Conservation (phyloP, 2,888 invertebrate genomes). For the Hyposoter didymator region DNA sequence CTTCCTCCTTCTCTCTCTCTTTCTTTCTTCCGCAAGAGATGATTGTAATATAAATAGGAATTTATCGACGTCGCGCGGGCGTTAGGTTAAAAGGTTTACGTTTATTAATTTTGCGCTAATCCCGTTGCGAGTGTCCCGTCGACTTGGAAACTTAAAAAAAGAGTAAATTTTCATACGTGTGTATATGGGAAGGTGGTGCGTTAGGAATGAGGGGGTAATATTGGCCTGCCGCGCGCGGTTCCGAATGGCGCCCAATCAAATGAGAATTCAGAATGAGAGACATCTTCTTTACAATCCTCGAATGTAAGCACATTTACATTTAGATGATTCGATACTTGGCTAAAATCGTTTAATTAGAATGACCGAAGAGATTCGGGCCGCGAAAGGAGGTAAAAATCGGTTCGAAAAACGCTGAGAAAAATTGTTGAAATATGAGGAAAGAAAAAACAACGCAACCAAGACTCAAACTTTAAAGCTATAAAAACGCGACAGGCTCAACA, state of each 20-base stretch:
- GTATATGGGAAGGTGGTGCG: background rate
- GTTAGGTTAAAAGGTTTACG: constrained; percentile 82
- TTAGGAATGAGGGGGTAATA: constrained; percentile 39
- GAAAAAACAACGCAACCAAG: background rate
- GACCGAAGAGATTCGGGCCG: background rate
- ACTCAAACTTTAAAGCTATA: background rate
- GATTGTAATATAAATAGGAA: constrained; percentile 82
- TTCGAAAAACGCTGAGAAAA: background rate
- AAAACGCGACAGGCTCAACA: background rate
- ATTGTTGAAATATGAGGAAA: background rate
- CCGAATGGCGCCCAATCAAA: constrained; percentile 58
- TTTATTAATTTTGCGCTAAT: constrained; percentile 82
- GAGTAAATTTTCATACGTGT: constrained; percentile 1
- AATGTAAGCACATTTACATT: constrained; percentile 23
- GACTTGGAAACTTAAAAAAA: constrained; percentile 60
- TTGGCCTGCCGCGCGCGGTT: constrained; percentile 64
- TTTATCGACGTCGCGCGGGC: constrained; percentile 79
- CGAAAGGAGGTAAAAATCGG: background rate
- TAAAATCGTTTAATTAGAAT: constrained; percentile 21
- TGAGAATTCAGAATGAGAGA: constrained; percentile 42
- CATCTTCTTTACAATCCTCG: constrained; percentile 52
- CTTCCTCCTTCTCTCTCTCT: constrained; percentile 25
- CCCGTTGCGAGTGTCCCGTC: constrained; percentile 70
- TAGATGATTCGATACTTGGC: constrained; percentile 18
- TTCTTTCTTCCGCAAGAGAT: constrained; percentile 59